These are phyloP conservation scores for Ceratotherium simum DNA, from an alignment of 2,113 vertebrate species.

Conservation along the genomic window DNA sequence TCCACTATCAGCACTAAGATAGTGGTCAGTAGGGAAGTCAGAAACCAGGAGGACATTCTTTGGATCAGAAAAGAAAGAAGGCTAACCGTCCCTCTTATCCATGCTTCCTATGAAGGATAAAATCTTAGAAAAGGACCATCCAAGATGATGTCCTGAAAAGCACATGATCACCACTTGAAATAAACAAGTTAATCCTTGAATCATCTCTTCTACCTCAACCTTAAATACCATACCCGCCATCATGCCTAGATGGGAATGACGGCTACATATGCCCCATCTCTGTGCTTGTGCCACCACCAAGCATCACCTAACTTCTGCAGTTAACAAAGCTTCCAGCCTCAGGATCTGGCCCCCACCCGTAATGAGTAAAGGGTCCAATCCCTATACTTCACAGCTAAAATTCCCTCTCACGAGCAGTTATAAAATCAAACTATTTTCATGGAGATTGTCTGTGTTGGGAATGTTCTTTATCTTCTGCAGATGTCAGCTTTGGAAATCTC, in stretches of 20 bases:
- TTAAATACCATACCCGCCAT: neutral
- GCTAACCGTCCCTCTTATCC: neutral
- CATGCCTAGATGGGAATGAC: neutral
- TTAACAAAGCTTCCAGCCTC: neutral
- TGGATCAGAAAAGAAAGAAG: neutral
- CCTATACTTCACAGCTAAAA: neutral
- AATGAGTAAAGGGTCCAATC: neutral
- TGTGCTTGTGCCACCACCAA: neutral
- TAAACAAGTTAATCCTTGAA: slow-evolving; percentile 37
- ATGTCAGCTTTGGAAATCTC: slow-evolving; percentile 14
- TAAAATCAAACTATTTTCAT: neutral
- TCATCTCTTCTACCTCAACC: neutral
- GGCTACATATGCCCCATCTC: neutral
- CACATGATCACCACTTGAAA: slow-evolving; percentile 40
- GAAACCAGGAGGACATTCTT: neutral
- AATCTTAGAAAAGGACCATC: neutral
- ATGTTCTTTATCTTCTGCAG: neutral
- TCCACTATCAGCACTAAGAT: neutral
- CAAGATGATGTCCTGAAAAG: neutral
- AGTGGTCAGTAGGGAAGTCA: neutral
- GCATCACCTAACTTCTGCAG: neutral
- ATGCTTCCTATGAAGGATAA: neutral
- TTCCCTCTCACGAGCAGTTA: neutral
- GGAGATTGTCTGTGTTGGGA: neutral
- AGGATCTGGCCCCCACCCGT: neutral